A percentile compares a stretch with the other conserved stretches of the same genome.
These are phyloP conservation scores for Drosophila paranaensis DNA, from an alignment of 2,888 invertebrate genomes.

Conservation along the genomic window DNA sequence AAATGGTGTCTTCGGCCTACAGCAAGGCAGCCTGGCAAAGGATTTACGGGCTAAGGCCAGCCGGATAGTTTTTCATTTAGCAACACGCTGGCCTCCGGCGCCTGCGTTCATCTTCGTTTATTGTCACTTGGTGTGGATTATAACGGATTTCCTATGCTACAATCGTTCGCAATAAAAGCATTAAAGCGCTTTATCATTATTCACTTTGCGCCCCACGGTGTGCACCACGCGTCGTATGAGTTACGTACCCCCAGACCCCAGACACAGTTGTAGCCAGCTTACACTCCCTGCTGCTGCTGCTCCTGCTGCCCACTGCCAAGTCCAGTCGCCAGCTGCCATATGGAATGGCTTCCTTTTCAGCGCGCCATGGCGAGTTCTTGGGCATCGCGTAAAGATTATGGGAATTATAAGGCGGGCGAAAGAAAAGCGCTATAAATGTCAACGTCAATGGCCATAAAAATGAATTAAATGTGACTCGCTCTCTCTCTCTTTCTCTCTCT, in stretches of 20 bases:
- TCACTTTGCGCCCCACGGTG: constrained; percentile 73
- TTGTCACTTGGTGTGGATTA: constrained; percentile 81
- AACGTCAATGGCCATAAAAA: constrained; percentile 74
- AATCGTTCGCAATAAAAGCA: constrained; percentile 81
- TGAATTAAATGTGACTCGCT: constrained; percentile 61
- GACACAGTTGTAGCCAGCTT: constrained; percentile 12
- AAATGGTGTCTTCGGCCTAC: constrained; percentile 22
- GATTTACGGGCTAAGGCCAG: constrained; percentile 54
- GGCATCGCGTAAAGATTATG: constrained; percentile 69
- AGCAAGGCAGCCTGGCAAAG: constrained; percentile 33
- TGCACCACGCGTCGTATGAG: constrained; percentile 62
- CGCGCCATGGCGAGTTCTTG: constrained; percentile 15
- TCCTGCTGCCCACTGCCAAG: not conserved
- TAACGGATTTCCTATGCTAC: constrained; percentile 75
- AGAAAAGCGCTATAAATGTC: constrained; percentile 76
- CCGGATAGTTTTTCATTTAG: constrained; percentile 70
- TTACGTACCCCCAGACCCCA: constrained; percentile 25
- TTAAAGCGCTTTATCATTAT: constrained; percentile 81
- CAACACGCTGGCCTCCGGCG: constrained; percentile 14
- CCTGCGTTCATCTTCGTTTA: constrained; percentile 67
- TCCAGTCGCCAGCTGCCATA: constrained; percentile 19
- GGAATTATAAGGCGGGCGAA: constrained; percentile 69
- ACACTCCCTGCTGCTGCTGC: not conserved
- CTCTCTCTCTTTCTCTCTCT: not conserved
- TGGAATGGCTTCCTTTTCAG: constrained; percentile 43